Evolutionary conservation across 1,140 invertebrate species (phyloP).

Genomic region (Hesperophylax magnus): DNA sequence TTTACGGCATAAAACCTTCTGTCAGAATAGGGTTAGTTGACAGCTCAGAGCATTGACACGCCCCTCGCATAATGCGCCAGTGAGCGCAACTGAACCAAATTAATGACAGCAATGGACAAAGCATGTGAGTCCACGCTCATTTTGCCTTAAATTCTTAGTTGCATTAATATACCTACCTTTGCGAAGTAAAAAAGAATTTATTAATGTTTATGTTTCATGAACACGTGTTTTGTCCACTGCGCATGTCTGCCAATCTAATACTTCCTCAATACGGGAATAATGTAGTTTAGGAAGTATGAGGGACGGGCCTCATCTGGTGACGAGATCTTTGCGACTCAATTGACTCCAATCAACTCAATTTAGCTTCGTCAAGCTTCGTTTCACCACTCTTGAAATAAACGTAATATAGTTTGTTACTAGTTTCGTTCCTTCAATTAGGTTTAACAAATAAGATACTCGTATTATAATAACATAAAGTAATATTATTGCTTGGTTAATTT

Average conservation of each 20-base stretch:
- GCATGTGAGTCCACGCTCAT: background rate
- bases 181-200: no score
- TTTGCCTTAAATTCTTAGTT: background rate
- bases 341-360: conserved; percentile 53
- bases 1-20: background rate
- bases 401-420: no score
- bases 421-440: background rate
- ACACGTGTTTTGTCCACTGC: conserved; percentile 16
- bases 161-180: no score
- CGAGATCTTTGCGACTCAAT: conserved; percentile 44
- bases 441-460: no score
- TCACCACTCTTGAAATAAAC: conserved; percentile 1
- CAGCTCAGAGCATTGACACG: background rate
- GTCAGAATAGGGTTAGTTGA: background rate
- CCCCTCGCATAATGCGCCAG: background rate
- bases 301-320: conserved; percentile 19
- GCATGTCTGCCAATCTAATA: conserved; percentile 4
- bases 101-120: background rate
- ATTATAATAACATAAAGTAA: no score
- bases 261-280: background rate
- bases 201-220: no score
- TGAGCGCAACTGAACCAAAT: background rate
- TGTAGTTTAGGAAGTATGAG: background rate
- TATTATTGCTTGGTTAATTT: background rate
- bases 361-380: conserved; percentile 21